Evolutionary conservation across 2,797 vertebrate genomes (phyloP).

Genomic region (Argya squamiceps): DNA sequence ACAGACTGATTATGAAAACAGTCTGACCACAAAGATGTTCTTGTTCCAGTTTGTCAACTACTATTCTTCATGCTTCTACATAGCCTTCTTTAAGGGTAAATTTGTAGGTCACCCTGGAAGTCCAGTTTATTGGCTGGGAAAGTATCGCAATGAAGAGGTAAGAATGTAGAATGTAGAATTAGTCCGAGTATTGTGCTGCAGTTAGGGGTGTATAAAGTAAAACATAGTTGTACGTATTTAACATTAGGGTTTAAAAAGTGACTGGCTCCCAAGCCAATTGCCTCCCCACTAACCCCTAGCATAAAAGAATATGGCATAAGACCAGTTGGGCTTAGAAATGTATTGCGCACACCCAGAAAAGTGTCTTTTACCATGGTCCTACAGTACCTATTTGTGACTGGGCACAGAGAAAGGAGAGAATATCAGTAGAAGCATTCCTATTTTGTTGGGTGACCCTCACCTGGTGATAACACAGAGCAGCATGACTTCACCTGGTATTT

Average conservation of each 20-base stretch:
- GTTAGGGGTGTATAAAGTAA: background rate
- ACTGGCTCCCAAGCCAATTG: background rate
- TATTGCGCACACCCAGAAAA: background rate
- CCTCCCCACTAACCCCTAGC: background rate
- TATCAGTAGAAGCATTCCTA: background rate
- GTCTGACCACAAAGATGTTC: constrained; percentile 95
- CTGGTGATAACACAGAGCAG: background rate
- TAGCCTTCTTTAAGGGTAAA: constrained; percentile 94
- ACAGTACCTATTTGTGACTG: background rate
- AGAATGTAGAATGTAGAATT: background rate
- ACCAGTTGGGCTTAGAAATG: background rate
- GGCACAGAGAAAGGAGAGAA: background rate
- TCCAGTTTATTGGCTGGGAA: constrained; percentile 88
- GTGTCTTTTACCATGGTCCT: background rate
- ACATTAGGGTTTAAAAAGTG: background rate
- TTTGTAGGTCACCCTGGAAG: constrained; percentile 87
- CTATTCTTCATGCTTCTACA: constrained; percentile 96
- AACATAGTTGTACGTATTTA: background rate
- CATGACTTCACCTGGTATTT: background rate
- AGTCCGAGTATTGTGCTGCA: background rate
- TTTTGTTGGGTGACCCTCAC: background rate
- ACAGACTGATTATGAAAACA: constrained; percentile 93
- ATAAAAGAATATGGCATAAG: background rate
- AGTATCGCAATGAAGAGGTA: constrained; percentile 93
- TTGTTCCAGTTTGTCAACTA: constrained; percentile 97